Conservation (phyloP, 2,113 vertebrate species). For the Passer domesticus region DNA sequence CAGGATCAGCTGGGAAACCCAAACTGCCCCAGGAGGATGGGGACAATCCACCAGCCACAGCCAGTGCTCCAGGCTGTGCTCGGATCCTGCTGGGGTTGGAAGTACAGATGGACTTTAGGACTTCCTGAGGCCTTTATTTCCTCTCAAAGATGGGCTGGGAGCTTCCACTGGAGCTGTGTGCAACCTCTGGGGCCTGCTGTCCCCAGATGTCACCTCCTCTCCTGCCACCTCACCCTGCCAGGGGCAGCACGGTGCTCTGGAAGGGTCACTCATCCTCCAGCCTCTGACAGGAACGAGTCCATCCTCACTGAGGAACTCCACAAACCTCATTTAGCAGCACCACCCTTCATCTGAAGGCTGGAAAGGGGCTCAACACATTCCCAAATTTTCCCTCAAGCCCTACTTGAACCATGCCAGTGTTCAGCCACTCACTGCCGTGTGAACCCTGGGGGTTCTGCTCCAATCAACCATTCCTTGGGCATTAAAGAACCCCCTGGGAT, state of each 20-base stretch:
- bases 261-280: background rate
- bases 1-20: background rate
- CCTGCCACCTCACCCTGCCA: background rate
- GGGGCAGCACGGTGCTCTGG: background rate
- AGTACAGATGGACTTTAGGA: background rate
- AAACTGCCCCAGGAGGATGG: background rate
- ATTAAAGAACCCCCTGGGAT: too few species aligned
- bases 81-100: too few species aligned
- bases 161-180: background rate
- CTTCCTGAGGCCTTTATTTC: background rate
- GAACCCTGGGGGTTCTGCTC: background rate
- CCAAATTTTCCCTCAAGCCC: background rate
- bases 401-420: accelerated
- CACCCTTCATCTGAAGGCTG: background rate
- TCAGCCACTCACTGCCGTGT: accelerated
- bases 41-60: background rate
- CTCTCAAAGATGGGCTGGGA: background rate
- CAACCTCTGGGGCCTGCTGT: background rate
- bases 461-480: background rate
- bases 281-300: background rate
- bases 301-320: background rate
- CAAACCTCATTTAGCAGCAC: background rate
- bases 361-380: background rate
- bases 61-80: background rate
- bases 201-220: background rate